Evolutionary conservation across 37 sponge, comb jelly and placozoan genomes (phyloP), one percentile per base, ranked within the genome.

Genomic region (Oscarella lobularis): DNA sequence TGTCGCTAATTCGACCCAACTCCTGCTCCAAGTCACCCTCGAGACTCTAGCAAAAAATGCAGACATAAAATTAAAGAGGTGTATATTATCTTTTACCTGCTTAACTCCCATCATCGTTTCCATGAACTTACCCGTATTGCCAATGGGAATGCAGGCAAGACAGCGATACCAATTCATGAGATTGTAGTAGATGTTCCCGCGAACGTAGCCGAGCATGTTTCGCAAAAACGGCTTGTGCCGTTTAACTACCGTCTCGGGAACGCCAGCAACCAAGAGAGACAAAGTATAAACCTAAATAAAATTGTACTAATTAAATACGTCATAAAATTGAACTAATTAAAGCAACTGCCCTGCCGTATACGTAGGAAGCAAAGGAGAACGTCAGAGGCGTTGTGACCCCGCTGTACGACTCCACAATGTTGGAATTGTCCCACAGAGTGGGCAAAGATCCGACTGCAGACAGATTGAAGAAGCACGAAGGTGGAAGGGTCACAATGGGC

Each of bases 31-130:
- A 27, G 36, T 87, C 85, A 3, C 85, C 82, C 32, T 84, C 88
- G 38, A 90, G 77, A 31, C 73, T 70, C 88, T 88, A 38, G 5
- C 66, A 33, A 1, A 60, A 30, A 2, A 2, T 32, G 14, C 60
- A 9, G 14, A 48, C 60, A 48, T 20, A 48, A 9, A 48, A 9
- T 48, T 20, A 27, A 9, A 9, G 14, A 48, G 14, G 20, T 20
- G 20, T 20, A 48, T 20, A 48, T 20, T 48, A 9, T 48, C 60
- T 27, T 48, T 27, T 48, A 86, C 87, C 87, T 85, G 92, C 39
- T 91, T 91, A 20, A 91, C 92, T 35, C 92, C 92, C 92, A 91
- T 91, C 92, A 91, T 91, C 39, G 88, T 91, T 60, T 91, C 92
- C 89, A 88, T 88, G 76, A 70, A 88, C 88, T 91, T 87, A 70